Conservation (phyloP, 2,113 vertebrate genomes). For the Spermophilus dauricus region DNA sequence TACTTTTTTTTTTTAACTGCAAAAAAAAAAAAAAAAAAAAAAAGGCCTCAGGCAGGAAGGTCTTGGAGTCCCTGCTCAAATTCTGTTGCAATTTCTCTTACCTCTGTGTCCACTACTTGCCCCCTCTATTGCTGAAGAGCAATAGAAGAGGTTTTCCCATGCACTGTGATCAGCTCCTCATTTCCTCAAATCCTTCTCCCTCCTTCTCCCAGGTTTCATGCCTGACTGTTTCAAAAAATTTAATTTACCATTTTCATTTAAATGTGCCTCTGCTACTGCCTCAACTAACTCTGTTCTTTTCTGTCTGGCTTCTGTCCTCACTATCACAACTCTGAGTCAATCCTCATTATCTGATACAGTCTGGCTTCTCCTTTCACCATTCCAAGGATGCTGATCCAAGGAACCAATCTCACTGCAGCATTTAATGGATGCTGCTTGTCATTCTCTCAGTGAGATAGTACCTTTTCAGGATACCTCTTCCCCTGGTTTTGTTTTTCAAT, state of each 20-base stretch:
- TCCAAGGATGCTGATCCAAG: not conserved
- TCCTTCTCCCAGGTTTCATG: not conserved
- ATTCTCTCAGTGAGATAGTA: not conserved
- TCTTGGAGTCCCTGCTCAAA: too few species aligned
- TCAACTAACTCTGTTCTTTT: not conserved
- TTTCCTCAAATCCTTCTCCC: not conserved
- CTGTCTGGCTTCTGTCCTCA: not conserved
- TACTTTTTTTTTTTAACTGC: not conserved
- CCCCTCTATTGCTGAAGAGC: not conserved
- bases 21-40: too few species aligned
- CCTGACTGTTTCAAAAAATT: not conserved
- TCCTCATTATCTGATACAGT: not conserved
- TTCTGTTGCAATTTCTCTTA: too few species aligned
- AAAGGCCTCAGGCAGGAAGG: not conserved
- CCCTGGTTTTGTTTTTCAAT: not conserved
- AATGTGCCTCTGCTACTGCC: not conserved
- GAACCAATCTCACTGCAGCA: not conserved
- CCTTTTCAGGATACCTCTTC: too few species aligned
- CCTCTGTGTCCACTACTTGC: not conserved
- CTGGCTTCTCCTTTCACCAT: not conserved
- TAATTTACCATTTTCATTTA: not conserved
- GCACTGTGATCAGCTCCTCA: not conserved
- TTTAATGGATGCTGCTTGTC: not conserved
- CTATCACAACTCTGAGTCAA: not conserved
- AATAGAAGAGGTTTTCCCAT: not conserved